Evolutionary conservation across 2,113 vertebrate genomes (phyloP).

Genomic region (Elephas maximus): DNA sequence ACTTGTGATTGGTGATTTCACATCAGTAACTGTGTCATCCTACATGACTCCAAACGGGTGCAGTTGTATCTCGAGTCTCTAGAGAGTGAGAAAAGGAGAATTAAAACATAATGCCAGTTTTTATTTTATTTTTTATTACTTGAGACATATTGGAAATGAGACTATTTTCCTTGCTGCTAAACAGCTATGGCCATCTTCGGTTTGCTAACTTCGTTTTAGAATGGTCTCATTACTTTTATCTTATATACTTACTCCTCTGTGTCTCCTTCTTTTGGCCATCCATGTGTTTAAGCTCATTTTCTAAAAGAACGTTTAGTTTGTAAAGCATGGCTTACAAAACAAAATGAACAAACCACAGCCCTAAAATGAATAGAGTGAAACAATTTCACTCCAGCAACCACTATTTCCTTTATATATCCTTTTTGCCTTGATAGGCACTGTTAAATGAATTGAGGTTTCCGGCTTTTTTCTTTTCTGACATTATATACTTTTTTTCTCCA

Average conservation of each 20-base stretch:
- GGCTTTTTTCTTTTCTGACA: neutral
- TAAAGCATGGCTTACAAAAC: neutral
- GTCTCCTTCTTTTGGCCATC: neutral
- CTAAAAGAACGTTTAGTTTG: conserved; percentile 40
- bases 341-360: neutral
- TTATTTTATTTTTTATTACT: conserved; percentile 18
- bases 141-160: conserved; percentile 65
- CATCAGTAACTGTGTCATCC: neutral
- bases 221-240: conserved; percentile 48
- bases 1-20: neutral
- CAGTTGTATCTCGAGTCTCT: conserved; percentile 17
- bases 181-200: neutral
- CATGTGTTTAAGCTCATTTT: conserved; percentile 34
- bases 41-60: neutral
- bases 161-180: conserved; percentile 42
- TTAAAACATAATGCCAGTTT: conserved; percentile 12
- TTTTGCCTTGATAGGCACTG: neutral
- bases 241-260: neutral
- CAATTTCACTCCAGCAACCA: neutral
- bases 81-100: conserved; percentile 16
- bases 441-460: neutral
- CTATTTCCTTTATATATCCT: neutral
- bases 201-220: conserved; percentile 59
- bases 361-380: neutral
- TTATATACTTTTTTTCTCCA: neutral